Conservation (phyloP, 2,797 vertebrate species). For the Apodemus agrarius region DNA sequence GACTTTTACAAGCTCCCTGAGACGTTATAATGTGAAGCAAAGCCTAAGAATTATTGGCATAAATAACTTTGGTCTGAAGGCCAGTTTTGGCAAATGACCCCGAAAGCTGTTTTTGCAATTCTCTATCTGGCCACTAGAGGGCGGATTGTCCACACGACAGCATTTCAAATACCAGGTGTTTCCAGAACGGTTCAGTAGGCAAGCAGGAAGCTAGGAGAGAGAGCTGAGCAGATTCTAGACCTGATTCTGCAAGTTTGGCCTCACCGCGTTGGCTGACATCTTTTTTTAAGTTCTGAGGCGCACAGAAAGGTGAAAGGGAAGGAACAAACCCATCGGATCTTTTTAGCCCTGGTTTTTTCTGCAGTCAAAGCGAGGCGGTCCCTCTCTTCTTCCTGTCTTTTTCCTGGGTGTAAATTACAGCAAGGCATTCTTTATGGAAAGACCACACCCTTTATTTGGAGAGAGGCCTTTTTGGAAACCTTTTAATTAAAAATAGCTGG, state of each 20-base stretch:
- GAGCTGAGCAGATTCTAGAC: no score
- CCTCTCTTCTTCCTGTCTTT: neutral
- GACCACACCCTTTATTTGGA: conserved; percentile 50
- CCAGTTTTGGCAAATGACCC: neutral
- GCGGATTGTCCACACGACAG: conserved; percentile 73
- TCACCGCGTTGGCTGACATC: neutral
- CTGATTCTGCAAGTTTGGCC: neutral
- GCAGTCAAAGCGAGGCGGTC: neutral
- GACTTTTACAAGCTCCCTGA: neutral
- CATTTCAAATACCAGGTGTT: conserved; percentile 4
- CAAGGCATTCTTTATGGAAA: conserved; percentile 9
- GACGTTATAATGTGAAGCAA: neutral
- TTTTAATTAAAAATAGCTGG: conserved; percentile 55
- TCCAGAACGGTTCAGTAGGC: conserved; percentile 32
- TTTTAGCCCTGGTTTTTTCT: neutral
- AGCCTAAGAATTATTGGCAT: neutral
- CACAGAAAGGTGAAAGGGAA: neutral
- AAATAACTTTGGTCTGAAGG: neutral
- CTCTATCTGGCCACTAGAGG: conserved; percentile 84
- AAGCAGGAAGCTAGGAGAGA: neutral
- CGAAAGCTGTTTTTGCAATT: conserved; percentile 71
- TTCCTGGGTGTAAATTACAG: conserved; percentile 33
- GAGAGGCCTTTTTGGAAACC: conserved; percentile 52
- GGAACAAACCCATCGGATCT: neutral
- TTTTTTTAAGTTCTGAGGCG: neutral